phyloP scores from a whole-genome alignment of 2,797 vertebrate genomes.

The Eurystomus glaucurus region DNA sequence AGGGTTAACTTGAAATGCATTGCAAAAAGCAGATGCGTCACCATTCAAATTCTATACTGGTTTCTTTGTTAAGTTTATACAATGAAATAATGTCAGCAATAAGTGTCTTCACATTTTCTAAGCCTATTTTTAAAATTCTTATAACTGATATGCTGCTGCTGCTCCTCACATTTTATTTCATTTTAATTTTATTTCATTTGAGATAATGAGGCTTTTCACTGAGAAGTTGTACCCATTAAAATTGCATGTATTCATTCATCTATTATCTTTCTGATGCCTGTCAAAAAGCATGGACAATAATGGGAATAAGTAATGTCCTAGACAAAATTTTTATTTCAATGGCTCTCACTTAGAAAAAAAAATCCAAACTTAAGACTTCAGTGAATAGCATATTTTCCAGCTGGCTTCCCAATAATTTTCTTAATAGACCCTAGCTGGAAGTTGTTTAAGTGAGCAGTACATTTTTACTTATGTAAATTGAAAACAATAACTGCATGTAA shows the following conservation, averaged over 20 bases:
- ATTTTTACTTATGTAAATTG: background rate
- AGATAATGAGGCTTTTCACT: background rate
- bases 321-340: background rate
- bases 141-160: background rate
- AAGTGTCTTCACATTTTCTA: background rate
- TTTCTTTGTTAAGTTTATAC: background rate
- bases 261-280: background rate
- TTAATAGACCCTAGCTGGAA: background rate
- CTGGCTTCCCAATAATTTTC: background rate
- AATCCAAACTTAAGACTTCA: background rate
- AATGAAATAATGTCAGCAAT: background rate
- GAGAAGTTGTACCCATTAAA: background rate
- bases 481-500: background rate
- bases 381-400: conserved; percentile 7
- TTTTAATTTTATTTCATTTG: background rate
- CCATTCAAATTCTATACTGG: background rate
- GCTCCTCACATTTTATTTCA: background rate
- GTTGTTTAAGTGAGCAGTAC: background rate
- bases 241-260: background rate
- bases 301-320: background rate
- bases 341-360: background rate
- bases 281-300: background rate
- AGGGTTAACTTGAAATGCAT: background rate
- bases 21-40: background rate
- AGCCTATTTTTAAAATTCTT: background rate